Conservation (phyloP, 1,140 invertebrate species). For the Cecropterus lyciades region DNA sequence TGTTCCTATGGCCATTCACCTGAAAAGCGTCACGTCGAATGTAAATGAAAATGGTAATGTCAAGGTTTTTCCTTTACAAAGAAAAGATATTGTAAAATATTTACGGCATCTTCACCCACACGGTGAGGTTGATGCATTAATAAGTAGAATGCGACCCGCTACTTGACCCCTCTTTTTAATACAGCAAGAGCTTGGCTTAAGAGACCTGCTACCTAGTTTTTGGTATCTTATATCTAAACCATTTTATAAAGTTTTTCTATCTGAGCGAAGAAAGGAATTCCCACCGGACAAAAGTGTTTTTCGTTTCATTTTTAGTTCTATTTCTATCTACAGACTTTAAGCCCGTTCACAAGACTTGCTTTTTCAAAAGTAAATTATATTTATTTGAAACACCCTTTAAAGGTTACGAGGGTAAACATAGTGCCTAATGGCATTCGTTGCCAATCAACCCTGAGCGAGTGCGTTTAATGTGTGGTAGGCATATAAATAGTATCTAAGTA, state of each 20-base stretch:
- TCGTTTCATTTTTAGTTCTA: not conserved
- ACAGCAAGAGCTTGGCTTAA: slow-evolving; percentile 30
- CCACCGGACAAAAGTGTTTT: slow-evolving; percentile 1
- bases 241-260: slow-evolving; percentile 30
- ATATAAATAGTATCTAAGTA: too few relatives aligned
- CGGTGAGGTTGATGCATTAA: slow-evolving; percentile 48
- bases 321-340: not conserved
- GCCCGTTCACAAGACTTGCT: too few relatives aligned
- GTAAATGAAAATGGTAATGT: slow-evolving; percentile 32
- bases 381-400: too few relatives aligned
- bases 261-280: slow-evolving; percentile 16
- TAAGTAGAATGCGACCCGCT: slow-evolving; percentile 49
- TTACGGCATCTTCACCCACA: slow-evolving; percentile 33
- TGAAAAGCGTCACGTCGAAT: slow-evolving; percentile 17
- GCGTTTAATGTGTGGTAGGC: too few relatives aligned
- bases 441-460: too few relatives aligned
- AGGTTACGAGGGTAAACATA: too few relatives aligned
- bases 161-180: slow-evolving; percentile 52
- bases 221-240: slow-evolving; percentile 34
- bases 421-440: too few relatives aligned
- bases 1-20: slow-evolving; percentile 20
- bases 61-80: slow-evolving; percentile 22
- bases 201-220: slow-evolving; percentile 24
- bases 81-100: slow-evolving; percentile 30
- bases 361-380: too few relatives aligned